These are phyloP conservation scores for Cairina moschata DNA, from an alignment of 2,113 vertebrate genomes.

Conservation along the genomic window DNA sequence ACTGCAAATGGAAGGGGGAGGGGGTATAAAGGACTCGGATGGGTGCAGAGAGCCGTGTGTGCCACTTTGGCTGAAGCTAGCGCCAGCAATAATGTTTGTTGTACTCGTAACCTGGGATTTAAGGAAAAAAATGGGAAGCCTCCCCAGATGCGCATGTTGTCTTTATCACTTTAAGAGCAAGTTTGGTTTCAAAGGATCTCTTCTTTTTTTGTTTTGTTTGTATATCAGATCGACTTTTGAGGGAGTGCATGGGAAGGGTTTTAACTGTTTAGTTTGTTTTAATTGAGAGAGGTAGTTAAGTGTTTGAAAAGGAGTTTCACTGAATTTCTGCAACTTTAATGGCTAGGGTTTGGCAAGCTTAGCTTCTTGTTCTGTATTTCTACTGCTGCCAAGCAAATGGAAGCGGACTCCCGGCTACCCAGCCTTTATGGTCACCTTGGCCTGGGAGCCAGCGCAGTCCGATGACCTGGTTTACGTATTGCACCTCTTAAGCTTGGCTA, in stretches of 20 bases:
- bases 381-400: constrained; percentile 15
- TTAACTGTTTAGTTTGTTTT: constrained; percentile 62
- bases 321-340: constrained; percentile 8
- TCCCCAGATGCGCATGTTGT: constrained; percentile 45
- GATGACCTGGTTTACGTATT: neutral
- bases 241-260: constrained; percentile 55
- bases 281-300: constrained; percentile 57
- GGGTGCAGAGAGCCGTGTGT: constrained; percentile 49
- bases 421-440: neutral
- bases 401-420: neutral
- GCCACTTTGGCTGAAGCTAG: constrained; percentile 65
- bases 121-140: constrained; percentile 47
- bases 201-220: constrained; percentile 48
- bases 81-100: constrained; percentile 78
- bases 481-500: neutral
- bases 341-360: constrained; percentile 53
- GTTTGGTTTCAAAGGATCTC: constrained; percentile 62
- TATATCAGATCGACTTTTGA: constrained; percentile 15
- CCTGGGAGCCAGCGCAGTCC: neutral
- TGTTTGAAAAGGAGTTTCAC: constrained; percentile 39
- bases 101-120: constrained; percentile 61
- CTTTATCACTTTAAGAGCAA: constrained; percentile 64
- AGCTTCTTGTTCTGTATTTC: constrained; percentile 40
- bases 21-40: constrained; percentile 31
- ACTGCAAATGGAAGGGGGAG: constrained; percentile 32